These are phyloP conservation scores for Ectropis crepuscularia DNA, from an alignment of 2,888 invertebrate genomes.

Conservation along the genomic window DNA sequence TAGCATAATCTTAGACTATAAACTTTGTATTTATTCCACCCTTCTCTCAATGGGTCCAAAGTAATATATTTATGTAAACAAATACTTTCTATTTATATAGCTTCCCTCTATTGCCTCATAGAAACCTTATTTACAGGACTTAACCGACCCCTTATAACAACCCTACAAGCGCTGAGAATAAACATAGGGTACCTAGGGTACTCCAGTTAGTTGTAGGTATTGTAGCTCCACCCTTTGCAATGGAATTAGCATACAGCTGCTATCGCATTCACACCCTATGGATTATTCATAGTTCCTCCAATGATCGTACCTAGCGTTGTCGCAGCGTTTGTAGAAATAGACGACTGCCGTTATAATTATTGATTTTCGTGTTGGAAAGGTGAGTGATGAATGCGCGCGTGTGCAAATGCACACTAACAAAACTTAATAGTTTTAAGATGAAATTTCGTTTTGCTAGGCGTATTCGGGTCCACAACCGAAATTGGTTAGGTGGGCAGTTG, in stretches of 20 bases:
- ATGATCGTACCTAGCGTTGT: not conserved
- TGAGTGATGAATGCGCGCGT: too few relatives aligned
- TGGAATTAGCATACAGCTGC: not conserved
- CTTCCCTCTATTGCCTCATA: not conserved
- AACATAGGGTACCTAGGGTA: conserved; percentile 1
- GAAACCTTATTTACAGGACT: not conserved
- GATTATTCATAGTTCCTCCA: not conserved
- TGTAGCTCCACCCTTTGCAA: not conserved
- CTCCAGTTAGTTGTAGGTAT: not conserved
- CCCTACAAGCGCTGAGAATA: not conserved
- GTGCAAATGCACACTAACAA: too few relatives aligned
- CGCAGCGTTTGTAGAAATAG: too few relatives aligned
- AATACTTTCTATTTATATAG: not conserved
- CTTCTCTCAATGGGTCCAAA: not conserved
- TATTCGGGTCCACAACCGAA: too few relatives aligned
- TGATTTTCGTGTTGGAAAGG: too few relatives aligned
- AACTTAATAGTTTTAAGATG: too few relatives aligned
- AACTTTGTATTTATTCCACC: not conserved
- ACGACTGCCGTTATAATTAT: too few relatives aligned
- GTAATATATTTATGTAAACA: not conserved
- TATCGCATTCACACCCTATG: not conserved
- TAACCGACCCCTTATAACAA: not conserved
- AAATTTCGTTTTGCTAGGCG: too few relatives aligned
- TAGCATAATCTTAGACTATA: too few relatives aligned
- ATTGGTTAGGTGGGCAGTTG: too few relatives aligned